Base-by-base conservation (phyloP, 2,888 invertebrate genomes). In the Thyatira batis region DNA sequence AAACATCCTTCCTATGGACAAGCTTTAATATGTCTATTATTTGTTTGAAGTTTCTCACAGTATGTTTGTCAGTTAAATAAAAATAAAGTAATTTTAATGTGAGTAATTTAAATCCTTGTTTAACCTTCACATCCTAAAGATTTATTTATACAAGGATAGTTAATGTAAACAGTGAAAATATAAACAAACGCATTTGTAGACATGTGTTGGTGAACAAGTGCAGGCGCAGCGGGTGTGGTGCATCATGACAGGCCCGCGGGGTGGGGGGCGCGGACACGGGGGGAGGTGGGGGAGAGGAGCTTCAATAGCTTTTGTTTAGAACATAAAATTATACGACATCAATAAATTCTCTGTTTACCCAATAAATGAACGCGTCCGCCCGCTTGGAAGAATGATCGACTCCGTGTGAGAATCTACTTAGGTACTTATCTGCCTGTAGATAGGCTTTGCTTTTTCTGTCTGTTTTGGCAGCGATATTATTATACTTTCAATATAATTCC, bases 311-410 rank as follows among this genome's bases (percentile, higher is more conserved):
- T 90, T 90, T 92, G 91, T 91, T 92, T 91, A 86, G 84, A 87
- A 82, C 88, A 89, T 91, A 86, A 91, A 91, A 88, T 89, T 91
- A 91, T 91, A 92, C 88, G 89, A 89, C 87, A 83, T 77, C 82
- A 82, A 90, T 91, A 91, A 91, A 92, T 87, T 87, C 82, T 86
- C 84, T 91, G 89, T 91, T 90, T 89, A 89, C 85, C 73, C 81
- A 79, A 85, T 84, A 86, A 85, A 87, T 85, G 82, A 85, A 84
- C 77, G 82, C 79, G 79, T 80, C 77, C 76, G 78, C 80, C 74
- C 76, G 75, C 73, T 72, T 74, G 73, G 69, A 75, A 79, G 76
- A 82, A 69, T 71, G 75, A 82, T 82, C 72, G 78, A 73, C 79
- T 70, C 67, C 70, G 69, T 72, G 78, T 71, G 84, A 77, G 76